Evolutionary conservation across 2,113 vertebrate genomes (phyloP).

Genomic region (Delphinus delphis): DNA sequence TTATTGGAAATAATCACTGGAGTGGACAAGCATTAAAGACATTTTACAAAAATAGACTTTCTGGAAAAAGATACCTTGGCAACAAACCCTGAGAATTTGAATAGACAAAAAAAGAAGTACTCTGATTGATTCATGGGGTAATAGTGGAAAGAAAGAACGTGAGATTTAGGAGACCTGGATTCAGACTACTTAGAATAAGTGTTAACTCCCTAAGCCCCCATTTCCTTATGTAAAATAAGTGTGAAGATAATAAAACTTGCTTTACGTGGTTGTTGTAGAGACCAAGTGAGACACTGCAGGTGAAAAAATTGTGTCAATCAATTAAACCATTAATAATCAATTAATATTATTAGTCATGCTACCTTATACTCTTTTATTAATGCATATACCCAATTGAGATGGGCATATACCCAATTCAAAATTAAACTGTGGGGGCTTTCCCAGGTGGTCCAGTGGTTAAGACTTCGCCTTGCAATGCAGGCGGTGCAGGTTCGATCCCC

Average conservation of each 20-base stretch:
- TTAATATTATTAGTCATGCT: constrained; percentile 1
- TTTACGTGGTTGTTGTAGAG: background rate
- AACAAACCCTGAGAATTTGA: background rate
- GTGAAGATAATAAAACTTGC: background rate
- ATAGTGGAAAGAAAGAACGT: background rate
- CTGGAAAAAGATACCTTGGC: constrained; percentile 51
- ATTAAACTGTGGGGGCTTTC: background rate
- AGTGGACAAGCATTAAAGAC: constrained; percentile 34
- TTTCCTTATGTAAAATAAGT: background rate
- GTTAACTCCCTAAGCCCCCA: background rate
- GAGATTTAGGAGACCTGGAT: background rate
- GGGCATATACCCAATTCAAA: background rate
- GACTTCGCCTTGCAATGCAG: too few species aligned
- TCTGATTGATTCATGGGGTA: background rate
- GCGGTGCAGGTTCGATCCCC: too few species aligned
- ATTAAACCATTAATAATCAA: background rate
- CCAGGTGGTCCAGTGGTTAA: too few species aligned
- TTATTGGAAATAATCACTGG: constrained; percentile 49
- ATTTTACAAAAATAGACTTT: constrained; percentile 58
- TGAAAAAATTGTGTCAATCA: background rate
- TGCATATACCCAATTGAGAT: background rate
- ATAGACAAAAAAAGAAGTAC: constrained; percentile 22
- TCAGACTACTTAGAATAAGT: background rate
- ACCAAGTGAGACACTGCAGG: background rate
- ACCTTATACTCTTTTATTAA: background rate